These are phyloP conservation scores for Daboia siamensis DNA, from an alignment of 2,113 vertebrate genomes.

Conservation along the genomic window DNA sequence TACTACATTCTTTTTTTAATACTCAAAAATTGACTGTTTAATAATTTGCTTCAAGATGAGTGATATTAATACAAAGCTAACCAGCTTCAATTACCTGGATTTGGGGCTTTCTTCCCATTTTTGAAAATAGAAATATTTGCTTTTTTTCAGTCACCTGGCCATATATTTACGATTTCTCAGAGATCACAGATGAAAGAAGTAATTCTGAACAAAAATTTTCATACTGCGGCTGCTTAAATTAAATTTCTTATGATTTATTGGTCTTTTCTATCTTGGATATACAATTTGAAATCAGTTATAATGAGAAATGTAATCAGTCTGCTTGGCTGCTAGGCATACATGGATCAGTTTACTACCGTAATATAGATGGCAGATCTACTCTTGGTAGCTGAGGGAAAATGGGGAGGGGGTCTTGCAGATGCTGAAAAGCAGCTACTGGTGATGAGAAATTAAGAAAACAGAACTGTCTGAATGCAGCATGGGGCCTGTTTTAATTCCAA, in stretches of 20 bases:
- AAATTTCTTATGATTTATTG: background rate
- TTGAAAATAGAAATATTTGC: background rate
- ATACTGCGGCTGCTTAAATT: background rate
- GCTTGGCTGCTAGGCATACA: background rate
- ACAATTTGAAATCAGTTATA: background rate
- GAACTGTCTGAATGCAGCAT: background rate
- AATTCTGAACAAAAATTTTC: background rate
- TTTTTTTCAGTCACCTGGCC: background rate
- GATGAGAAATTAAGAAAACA: background rate
- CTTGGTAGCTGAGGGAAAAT: background rate
- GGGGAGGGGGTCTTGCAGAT: background rate
- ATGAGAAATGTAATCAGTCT: background rate
- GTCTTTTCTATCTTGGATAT: background rate
- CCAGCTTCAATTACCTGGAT: background rate
- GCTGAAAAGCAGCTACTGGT: background rate
- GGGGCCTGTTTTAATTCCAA: background rate
- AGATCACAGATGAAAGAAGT: background rate
- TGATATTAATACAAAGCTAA: background rate
- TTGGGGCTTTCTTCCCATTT: background rate
- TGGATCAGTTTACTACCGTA: background rate
- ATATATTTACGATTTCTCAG: background rate
- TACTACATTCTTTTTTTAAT: background rate
- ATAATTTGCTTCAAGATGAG: background rate
- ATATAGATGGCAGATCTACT: background rate
- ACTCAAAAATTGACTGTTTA: background rate